Base-by-base conservation (phyloP, 2,797 vertebrate genomes). In the Sebastiscus albofasciatus region DNA sequence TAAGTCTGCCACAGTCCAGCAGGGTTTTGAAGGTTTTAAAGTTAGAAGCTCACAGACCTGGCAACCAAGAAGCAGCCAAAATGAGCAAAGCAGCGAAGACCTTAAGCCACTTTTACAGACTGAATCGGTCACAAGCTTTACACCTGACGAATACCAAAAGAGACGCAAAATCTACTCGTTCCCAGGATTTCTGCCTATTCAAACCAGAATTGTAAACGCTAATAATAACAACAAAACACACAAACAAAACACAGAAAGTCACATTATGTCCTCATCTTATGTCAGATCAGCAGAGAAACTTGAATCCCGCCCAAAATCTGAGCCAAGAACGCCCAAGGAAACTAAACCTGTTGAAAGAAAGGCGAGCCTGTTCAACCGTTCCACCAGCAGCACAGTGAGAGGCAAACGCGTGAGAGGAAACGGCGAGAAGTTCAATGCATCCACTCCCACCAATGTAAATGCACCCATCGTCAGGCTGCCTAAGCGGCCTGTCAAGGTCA, bases 351-450 rank as follows among this genome's bases (percentile, higher is more conserved):
- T 8, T 13, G 12, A 24, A 31, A 31, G 26, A 33, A 61, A 18
- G 34, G 27, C 22, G 7, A 31, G 29, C 2, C 26, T 64, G 9
- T n/a, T 69, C 36, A 24, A 24, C 31, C 69, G 20, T 1, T 55
- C 66, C 72, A 89, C 78, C 62, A 90, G 89, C 56, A 82, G 59
- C 58, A 77, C 46, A 0, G 92, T 84, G 70, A 89, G 72, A 22
- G 92, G 88, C 33, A 84, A 4, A 33, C 90, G 67, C 0, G 79
- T 89, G 4, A 72, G 18, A 55, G 61, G 3, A 24, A 86, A 18
- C 0, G 8, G 14, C 8, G 67, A 61, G 33, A 80, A 58, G 2
- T 5, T 26, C 12, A 16, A 16, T 1, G 1, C 20, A 4, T 56
- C 67, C 0, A 6, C 64, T 6, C 14, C 52, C 58, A 59, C 4